Conservation (phyloP, 2,113 vertebrate species). For the Cyrtonyx montezumae region DNA sequence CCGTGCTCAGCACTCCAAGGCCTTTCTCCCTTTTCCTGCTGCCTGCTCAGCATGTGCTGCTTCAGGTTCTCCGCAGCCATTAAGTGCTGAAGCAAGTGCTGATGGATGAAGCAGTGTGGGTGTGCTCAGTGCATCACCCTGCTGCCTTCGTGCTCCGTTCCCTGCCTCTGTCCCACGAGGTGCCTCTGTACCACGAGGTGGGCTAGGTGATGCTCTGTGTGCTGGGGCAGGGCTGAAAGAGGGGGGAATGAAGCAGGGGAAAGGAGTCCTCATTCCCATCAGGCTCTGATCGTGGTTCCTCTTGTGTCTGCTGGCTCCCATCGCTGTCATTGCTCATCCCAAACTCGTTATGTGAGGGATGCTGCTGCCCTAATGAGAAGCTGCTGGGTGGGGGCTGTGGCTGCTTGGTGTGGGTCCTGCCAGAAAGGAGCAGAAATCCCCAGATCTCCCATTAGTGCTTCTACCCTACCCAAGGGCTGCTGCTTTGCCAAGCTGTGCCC, state of each 20-base stretch:
- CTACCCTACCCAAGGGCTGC: neutral
- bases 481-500: neutral
- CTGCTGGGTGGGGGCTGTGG: neutral
- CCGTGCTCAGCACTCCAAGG: accelerated
- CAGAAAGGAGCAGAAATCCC: neutral
- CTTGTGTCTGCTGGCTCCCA: slow-evolving; percentile 5
- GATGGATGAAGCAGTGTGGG: neutral
- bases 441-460: neutral
- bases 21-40: neutral
- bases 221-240: neutral
- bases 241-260: neutral
- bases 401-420: neutral
- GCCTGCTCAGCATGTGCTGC: neutral
- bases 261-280: neutral
- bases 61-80: neutral
- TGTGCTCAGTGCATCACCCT: neutral
- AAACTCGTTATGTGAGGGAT: neutral
- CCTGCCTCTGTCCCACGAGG: neutral
- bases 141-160: neutral
- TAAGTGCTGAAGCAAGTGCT: neutral
- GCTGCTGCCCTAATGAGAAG: neutral
- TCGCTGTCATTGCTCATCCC: slow-evolving; percentile 10
- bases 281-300: neutral
- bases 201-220: neutral
- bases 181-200: neutral